phyloP scores from a whole-genome alignment of 2,888 invertebrate genomes.

The Amorpha juglandis region DNA sequence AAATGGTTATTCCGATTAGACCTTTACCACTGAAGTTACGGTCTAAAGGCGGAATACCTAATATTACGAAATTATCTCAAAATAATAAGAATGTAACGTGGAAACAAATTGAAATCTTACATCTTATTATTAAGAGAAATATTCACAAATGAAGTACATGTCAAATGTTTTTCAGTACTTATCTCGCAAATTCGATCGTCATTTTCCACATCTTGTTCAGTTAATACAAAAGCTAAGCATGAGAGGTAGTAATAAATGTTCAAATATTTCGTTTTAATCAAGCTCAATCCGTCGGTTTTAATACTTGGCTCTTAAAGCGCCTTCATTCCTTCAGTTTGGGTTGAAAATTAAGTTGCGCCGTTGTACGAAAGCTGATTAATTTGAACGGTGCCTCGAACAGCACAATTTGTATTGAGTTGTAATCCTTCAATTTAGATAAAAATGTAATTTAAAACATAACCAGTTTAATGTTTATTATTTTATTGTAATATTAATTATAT shows the following conservation, averaged over 20 bases:
- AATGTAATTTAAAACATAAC: conserved; percentile 19
- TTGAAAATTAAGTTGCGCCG: conserved; percentile 38
- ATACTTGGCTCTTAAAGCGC: conserved; percentile 29
- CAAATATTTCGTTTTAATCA: conserved; percentile 29
- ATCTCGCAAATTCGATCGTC: conserved; percentile 1
- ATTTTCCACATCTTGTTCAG: conserved; percentile 16
- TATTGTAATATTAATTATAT: background rate
- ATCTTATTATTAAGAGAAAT: background rate
- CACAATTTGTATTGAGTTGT: conserved; percentile 43
- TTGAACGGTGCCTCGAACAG: conserved; percentile 39
- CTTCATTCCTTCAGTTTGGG: conserved; percentile 36
- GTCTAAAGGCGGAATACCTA: too few relatives aligned
- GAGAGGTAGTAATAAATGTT: conserved; percentile 23
- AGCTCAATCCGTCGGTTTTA: conserved; percentile 27
- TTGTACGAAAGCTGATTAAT: conserved; percentile 47
- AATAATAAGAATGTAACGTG: too few relatives aligned
- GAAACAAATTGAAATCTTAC: too few relatives aligned
- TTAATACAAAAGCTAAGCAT: conserved; percentile 20
- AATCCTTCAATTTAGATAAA: conserved; percentile 39
- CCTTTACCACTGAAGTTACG: too few relatives aligned
- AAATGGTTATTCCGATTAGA: too few relatives aligned
- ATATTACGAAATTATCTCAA: too few relatives aligned
- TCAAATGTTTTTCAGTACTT: background rate
- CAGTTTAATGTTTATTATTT: conserved; percentile 24
- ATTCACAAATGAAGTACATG: background rate